Conservation (phyloP, 2,113 vertebrate genomes). For the Mustelus asterias region DNA sequence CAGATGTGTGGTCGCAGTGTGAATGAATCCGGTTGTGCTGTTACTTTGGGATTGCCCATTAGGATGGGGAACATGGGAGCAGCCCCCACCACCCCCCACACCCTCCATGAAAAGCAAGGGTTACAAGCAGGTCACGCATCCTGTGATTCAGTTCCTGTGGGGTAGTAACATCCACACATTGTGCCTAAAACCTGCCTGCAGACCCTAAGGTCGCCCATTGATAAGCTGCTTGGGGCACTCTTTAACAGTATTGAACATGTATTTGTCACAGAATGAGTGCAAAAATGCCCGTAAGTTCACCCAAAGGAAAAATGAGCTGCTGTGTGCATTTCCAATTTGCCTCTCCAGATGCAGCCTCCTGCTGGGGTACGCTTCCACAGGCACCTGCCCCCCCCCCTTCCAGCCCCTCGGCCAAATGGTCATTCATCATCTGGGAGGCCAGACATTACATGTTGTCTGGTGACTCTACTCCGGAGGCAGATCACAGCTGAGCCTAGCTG, state of each 20-base stretch:
- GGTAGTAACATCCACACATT: background rate
- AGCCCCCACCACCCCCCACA: too few relatives aligned
- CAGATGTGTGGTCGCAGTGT: background rate
- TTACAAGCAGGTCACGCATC: background rate
- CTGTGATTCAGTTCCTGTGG: background rate
- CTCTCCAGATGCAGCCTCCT: background rate
- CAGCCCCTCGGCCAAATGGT: background rate
- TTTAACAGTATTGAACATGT: background rate
- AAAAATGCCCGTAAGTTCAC: background rate
- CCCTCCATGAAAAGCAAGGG: background rate
- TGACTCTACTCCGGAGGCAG: background rate
- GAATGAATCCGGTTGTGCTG: background rate
- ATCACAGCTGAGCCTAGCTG: conserved; percentile 1
- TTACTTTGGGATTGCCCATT: background rate
- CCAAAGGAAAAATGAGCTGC: background rate
- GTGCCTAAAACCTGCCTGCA: background rate
- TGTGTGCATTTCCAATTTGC: background rate
- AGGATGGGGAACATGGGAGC: background rate
- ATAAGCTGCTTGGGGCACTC: background rate
- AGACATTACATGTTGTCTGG: background rate
- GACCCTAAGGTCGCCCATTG: background rate
- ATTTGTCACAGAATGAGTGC: background rate
- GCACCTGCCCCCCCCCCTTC: background rate
- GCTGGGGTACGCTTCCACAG: background rate
- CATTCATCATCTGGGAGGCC: background rate